Evolutionary conservation across 2,797 vertebrate species (phyloP), one percentile per base, ranked within the genome.

Genomic region (Pitangus sulphuratus): DNA sequence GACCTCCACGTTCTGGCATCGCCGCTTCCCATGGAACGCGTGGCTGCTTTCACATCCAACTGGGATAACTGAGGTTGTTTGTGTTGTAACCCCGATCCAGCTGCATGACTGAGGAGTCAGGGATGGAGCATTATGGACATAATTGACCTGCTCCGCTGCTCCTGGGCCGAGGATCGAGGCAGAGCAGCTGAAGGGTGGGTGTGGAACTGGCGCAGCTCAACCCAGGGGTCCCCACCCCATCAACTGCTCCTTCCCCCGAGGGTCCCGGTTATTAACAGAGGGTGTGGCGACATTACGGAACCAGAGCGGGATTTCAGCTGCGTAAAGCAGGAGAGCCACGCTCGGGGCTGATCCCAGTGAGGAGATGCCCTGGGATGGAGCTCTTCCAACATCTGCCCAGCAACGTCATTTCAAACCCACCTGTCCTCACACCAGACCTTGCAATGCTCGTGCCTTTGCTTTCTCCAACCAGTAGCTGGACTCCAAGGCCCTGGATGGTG

Each of bases 1-100:
- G 96, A 95, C 95, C 96, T 96, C 83, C 89, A 47, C 54, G 64
- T 96, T 96, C 90, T 97, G 96, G 96, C 96, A 89, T 39, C 66
- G 35, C 60, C 79, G 83, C 92, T 70, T 90, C 85, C 72, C 93
- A 8, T 92, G 96, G 95, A 96, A 91, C 93, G 61, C 76, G 64
- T 83, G 28, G 68, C 94, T 19, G 89, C 87, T 92, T 74, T 89
- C 62, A 37, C 76, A 6, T 92, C 94, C 96, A 97, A 51, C 79
- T 84, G 86, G 95, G 94, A 91, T 61, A 17, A 30, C 91, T 31
- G 77, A 71, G 87, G 77, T 51, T 11, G 91, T 96, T 95, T 74
- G 93, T 62, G 58, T 19, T 77, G 74, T 50, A 69, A 79, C 58
- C 39, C 37, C 70, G 48, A 33, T 15, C 53, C 97, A 96, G 95